A percentile compares a stretch with the other conserved stretches of the same genome.
phyloP scores from a whole-genome alignment of 2,113 vertebrate species.

The Arenaria interpres region DNA sequence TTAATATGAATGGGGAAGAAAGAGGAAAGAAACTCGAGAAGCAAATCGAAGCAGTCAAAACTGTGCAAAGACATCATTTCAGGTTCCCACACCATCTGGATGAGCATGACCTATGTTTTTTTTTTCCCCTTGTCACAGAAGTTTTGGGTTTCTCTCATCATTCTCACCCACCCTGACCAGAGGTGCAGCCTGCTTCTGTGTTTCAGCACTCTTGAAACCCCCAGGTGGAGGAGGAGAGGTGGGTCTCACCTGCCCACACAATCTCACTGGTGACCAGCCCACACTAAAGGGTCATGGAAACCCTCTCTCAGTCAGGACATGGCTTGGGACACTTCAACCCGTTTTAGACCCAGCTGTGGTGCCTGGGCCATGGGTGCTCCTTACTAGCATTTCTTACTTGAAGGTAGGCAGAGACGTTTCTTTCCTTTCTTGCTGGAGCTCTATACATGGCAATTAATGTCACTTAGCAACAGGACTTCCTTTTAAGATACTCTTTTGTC shows the following conservation, averaged over 20 bases:
- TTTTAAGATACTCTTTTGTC: not conserved
- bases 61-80: not conserved
- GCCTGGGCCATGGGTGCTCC: not conserved
- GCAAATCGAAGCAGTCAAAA: not conserved
- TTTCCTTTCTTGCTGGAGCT: not conserved
- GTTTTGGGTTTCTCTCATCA: not conserved
- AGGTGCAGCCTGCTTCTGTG: not conserved
- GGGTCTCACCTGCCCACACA: not conserved
- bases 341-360: not conserved
- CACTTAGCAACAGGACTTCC: not conserved
- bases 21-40: not conserved
- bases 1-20: not conserved
- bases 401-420: not conserved
- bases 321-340: not conserved
- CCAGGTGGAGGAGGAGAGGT: not conserved
- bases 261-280: accelerated
- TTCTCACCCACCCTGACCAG: not conserved
- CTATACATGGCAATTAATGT: not conserved
- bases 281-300: not conserved
- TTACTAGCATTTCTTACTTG: not conserved
- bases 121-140: accelerated
- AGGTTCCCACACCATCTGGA: not conserved
- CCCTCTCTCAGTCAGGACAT: accelerated
- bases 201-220: not conserved
- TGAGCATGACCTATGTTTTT: accelerated